phyloP scores from a whole-genome alignment of 2,888 invertebrate genomes.

The Phaonia tiefii region DNA sequence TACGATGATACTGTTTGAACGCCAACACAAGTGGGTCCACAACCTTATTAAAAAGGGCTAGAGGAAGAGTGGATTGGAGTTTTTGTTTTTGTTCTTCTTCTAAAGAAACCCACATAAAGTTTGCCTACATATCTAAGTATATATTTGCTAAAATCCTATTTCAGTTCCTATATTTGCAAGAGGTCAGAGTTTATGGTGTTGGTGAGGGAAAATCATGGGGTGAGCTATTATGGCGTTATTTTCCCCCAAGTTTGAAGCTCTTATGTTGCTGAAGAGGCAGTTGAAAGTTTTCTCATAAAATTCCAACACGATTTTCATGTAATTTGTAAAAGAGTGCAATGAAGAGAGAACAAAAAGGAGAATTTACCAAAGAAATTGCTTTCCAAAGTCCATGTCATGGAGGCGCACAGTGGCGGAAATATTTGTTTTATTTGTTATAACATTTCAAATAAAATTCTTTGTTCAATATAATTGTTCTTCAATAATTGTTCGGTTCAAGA shows the following conservation, averaged over 20 bases:
- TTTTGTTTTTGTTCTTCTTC: conserved; percentile 2
- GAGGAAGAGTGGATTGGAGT: conserved; percentile 3
- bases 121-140: conserved; percentile 42
- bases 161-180: not conserved
- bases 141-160: not conserved
- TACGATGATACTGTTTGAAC: too few species aligned
- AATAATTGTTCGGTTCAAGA: too few species aligned
- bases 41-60: not conserved
- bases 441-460: too few species aligned
- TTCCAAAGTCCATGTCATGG: too few species aligned
- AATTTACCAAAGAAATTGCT: too few species aligned
- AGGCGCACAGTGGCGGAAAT: too few species aligned
- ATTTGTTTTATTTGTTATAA: too few species aligned
- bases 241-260: not conserved
- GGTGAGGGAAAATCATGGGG: not conserved
- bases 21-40: not conserved
- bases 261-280: conserved; percentile 32
- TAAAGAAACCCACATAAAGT: conserved; percentile 50
- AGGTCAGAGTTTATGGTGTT: not conserved
- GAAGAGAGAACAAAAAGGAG: too few species aligned
- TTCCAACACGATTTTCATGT: conserved; percentile 55
- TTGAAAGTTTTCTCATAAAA: conserved; percentile 67
- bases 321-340: too few species aligned
- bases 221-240: not conserved
- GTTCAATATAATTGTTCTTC: too few species aligned